Evolutionary conservation across 2,888 invertebrate species (phyloP).

Genomic region (Yponomeuta evonymella): DNA sequence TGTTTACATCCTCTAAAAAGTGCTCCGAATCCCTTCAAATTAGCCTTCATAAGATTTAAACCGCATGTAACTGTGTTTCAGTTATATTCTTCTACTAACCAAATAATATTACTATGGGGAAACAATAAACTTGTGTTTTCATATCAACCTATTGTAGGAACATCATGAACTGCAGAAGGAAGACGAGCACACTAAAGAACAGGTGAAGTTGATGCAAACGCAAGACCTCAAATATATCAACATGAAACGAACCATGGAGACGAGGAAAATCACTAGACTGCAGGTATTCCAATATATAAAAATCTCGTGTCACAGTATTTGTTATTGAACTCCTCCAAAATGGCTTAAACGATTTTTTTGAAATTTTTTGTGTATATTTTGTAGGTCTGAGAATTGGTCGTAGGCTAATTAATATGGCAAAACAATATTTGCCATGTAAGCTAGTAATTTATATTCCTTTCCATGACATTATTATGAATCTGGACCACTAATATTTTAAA

Average conservation of each 20-base stretch:
- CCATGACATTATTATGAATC: too few relatives aligned
- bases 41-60: background rate
- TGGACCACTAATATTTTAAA: too few relatives aligned
- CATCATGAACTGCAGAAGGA: constrained; percentile 82
- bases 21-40: background rate
- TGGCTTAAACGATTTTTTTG: too few relatives aligned
- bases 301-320: background rate
- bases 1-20: background rate
- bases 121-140: too few relatives aligned
- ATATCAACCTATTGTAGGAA: constrained; percentile 38
- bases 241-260: constrained; percentile 89
- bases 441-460: background rate
- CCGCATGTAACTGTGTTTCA: background rate
- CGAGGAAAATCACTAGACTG: constrained; percentile 77
- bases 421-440: too few relatives aligned
- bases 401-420: too few relatives aligned
- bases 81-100: background rate
- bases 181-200: constrained; percentile 87
- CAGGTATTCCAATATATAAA: constrained; percentile 36
- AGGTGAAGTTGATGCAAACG: constrained; percentile 91
- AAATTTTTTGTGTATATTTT: too few relatives aligned
- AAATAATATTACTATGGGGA: too few relatives aligned
- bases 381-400: too few relatives aligned
- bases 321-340: too few relatives aligned
- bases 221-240: constrained; percentile 94